Conservation (phyloP, 2,888 invertebrate species). For the Trissolcus japonicus region DNA sequence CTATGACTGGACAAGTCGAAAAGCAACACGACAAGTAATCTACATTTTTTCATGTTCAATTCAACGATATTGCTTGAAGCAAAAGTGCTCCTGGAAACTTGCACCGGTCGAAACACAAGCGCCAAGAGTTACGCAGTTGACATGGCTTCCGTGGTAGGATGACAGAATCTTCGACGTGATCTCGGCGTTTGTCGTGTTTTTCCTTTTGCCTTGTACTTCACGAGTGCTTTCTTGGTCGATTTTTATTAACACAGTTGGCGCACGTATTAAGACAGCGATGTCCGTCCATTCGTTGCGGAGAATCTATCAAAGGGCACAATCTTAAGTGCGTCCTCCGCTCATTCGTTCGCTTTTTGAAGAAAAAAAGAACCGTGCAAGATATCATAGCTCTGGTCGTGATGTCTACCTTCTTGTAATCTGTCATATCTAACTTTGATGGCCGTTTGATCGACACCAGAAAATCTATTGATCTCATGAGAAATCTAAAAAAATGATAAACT, state of each 20-base stretch:
- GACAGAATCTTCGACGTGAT: constrained; percentile 68
- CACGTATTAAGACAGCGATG: constrained; percentile 48
- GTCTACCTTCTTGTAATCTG: constrained; percentile 30
- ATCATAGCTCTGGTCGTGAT: constrained; percentile 30
- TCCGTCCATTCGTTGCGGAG: constrained; percentile 39
- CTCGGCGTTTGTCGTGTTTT: constrained; percentile 40
- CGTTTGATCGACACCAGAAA: constrained; percentile 27
- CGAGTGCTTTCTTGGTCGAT: constrained; percentile 22
- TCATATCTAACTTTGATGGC: constrained; percentile 27
- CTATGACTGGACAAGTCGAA: too few species aligned
- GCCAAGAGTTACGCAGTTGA: constrained; percentile 60
- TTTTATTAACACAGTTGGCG: constrained; percentile 51
- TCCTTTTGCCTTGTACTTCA: constrained; percentile 58
- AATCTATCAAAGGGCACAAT: constrained; percentile 55
- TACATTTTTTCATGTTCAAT: too few species aligned
- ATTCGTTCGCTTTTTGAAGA: constrained; percentile 17
- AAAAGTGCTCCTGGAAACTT: constrained; percentile 39
- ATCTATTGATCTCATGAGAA: too few species aligned
- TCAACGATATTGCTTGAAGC: constrained; percentile 10
- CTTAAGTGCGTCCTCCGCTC: constrained; percentile 56
- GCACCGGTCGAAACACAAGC: constrained; percentile 50
- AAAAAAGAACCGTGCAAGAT: constrained; percentile 29
- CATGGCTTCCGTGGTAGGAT: constrained; percentile 66
- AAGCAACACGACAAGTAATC: too few species aligned
- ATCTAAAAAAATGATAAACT: too few species aligned